Base-by-base conservation (phyloP, 2,888 invertebrate species). In the Drosophila picticornis region DNA sequence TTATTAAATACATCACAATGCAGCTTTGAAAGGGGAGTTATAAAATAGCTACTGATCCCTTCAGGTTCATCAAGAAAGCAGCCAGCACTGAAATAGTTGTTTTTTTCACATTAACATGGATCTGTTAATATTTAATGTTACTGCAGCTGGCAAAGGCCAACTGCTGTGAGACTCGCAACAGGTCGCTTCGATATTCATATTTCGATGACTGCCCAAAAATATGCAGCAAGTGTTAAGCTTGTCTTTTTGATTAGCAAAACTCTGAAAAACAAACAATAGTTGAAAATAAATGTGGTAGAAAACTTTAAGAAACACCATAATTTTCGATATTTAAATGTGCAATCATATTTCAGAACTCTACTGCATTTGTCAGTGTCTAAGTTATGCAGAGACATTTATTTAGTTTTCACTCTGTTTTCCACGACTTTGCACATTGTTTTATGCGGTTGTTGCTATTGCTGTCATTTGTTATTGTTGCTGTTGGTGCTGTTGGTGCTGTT, bases 361-460 rank as follows among this genome's bases (percentile, higher is more conserved):
- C 31, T 25, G 51, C 59, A 63, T 63, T 67, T 66, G 79, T 74
- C 79, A 72, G 32, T 63, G 65, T 56, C 69, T 67, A 52, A 66
- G 38, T 40, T 57, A 6, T 40, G 66, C 56, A 71, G 46, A 65
- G 73, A 84, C 84, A 84, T 83, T 84, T 83, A 83, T 84, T 79
- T 80, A 80, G 77, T 59, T 83, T 72, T 64, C 79, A 74, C 76
- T 83, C 72, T 79, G 70, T 72, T 70, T 76, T 64, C 50, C 71
- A 69, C 56, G 80, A 79, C 65, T 82, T 81, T 78, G 73, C 73
- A 69, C 67, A 62, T 61, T 76, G 70, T 75, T 82, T 53, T 59
- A 31, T 51, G 50, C 60, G 62, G 27, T 51, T 50, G 38, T 32
- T 59, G 27, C 55, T 58, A 22, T 43, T 43, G 43, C 22, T 43